Evolutionary conservation across 37 sponge, comb jelly and placozoan genomes (phyloP).

Genomic region (Lycopodina hypogea): DNA sequence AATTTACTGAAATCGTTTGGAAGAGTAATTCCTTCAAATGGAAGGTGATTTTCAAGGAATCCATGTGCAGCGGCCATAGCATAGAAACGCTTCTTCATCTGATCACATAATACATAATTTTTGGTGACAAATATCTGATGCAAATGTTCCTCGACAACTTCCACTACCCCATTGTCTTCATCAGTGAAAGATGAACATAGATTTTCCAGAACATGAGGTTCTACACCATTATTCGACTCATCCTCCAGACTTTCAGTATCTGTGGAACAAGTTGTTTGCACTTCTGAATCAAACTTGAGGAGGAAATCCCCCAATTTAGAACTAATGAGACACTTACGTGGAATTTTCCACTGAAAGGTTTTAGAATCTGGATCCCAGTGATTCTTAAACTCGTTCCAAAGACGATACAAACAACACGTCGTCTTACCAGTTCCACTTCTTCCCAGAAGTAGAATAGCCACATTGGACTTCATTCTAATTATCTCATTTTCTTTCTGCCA

Average conservation of each 20-base stretch:
- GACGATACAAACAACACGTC: conserved; percentile 80
- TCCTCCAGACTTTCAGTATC: not conserved
- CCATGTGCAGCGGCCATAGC: conserved; percentile 36
- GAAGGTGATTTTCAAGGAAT: conserved; percentile 15
- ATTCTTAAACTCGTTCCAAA: conserved; percentile 70
- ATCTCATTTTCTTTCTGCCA: conserved; percentile 87
- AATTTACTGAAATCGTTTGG: conserved; percentile 27
- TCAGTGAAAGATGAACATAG: not conserved
- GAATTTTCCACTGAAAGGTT: not conserved
- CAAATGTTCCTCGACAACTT: conserved; percentile 29
- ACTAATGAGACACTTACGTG: conserved; percentile 14
- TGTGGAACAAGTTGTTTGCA: not conserved
- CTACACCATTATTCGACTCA: not conserved
- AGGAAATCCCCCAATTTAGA: not conserved
- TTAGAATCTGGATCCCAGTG: conserved; percentile 55
- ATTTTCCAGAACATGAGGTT: not conserved
- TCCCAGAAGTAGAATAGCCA: conserved; percentile 68
- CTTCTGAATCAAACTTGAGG: not conserved
- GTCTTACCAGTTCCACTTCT: conserved; percentile 89
- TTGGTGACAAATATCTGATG: conserved; percentile 87
- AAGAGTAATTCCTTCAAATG: conserved; percentile 14
- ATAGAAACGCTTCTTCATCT: conserved; percentile 68
- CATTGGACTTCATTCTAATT: conserved; percentile 39
- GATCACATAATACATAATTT: conserved; percentile 71
- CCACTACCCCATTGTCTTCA: not conserved